Percentiles rank a stretch among this genome's conserved stretches.
phyloP scores from a whole-genome alignment of 1,140 invertebrate genomes.

The Megathymus violae region DNA sequence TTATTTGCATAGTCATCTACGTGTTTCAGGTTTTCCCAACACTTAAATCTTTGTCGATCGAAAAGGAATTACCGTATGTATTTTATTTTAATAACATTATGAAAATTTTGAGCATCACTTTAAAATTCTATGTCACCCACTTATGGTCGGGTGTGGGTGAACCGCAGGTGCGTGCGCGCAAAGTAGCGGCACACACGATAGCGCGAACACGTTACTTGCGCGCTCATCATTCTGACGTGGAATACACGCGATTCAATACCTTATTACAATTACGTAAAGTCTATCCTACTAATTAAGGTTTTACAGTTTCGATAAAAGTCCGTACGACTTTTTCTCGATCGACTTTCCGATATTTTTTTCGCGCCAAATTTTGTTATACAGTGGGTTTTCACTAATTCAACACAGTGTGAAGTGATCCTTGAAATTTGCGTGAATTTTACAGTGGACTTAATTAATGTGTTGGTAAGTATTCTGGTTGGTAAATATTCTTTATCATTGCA shows the following conservation, averaged over 20 bases:
- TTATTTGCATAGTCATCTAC: too few species aligned
- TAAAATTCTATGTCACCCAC: constrained; percentile 59
- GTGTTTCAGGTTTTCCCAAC: too few species aligned
- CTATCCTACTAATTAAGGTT: not conserved
- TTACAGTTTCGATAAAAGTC: constrained; percentile 2
- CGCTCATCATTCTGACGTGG: constrained; percentile 40
- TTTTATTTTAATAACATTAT: constrained; percentile 9
- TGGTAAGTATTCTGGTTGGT: too few species aligned
- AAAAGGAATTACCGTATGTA: constrained; percentile 1
- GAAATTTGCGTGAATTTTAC: too few species aligned
- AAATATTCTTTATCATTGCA: too few species aligned
- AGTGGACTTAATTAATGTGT: too few species aligned
- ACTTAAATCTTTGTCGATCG: not conserved
- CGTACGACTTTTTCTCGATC: constrained; percentile 33
- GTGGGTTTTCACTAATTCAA: too few species aligned
- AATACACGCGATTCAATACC: constrained; percentile 39
- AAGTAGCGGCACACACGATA: constrained; percentile 56
- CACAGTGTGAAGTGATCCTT: too few species aligned
- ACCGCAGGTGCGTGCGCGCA: constrained; percentile 55
- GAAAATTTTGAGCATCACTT: constrained; percentile 37
- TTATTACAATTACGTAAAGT: constrained; percentile 25
- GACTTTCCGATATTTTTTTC: too few species aligned
- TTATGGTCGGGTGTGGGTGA: constrained; percentile 48
- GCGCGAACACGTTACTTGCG: constrained; percentile 53
- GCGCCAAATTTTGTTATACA: too few species aligned